Conservation (phyloP, 2,797 vertebrate species). For the Oreonectes daqikongensis region DNA sequence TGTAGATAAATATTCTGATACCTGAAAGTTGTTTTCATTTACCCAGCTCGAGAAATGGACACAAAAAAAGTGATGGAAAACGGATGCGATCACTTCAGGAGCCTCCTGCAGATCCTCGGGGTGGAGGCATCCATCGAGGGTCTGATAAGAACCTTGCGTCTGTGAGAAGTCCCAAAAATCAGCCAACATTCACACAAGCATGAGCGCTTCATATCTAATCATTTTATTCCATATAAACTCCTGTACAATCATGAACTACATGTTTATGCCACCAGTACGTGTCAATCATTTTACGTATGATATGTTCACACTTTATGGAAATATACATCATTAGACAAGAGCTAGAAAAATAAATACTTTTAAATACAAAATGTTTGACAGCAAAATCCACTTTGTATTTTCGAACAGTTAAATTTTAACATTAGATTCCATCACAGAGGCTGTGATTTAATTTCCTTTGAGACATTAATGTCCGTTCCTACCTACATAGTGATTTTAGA, state of each 20-base stretch:
- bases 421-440: conserved; percentile 73
- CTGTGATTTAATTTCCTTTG: conserved; percentile 63
- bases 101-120: conserved; percentile 78
- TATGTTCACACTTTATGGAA: conserved; percentile 66
- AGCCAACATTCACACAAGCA: background rate
- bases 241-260: conserved; percentile 74
- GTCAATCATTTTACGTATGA: conserved; percentile 62
- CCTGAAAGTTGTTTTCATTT: background rate
- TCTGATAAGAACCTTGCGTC: conserved; percentile 70
- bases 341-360: conserved; percentile 94
- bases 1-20: no score
- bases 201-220: background rate
- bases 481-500: conserved; percentile 66
- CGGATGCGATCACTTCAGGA: conserved; percentile 74
- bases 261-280: conserved; percentile 75
- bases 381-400: conserved; percentile 76
- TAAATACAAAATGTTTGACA: conserved; percentile 86
- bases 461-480: conserved; percentile 63
- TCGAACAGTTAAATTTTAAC: conserved; percentile 64
- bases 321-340: conserved; percentile 70
- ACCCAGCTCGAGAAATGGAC: conserved; percentile 68
- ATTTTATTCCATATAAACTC: conserved; percentile 86
- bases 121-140: conserved; percentile 81
- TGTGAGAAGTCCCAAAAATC: conserved; percentile 6
- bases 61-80: conserved; percentile 48